Evolutionary conservation across 2,797 vertebrate genomes (phyloP), one percentile per base, ranked within the genome.

Genomic region (Lateolabrax maculatus): DNA sequence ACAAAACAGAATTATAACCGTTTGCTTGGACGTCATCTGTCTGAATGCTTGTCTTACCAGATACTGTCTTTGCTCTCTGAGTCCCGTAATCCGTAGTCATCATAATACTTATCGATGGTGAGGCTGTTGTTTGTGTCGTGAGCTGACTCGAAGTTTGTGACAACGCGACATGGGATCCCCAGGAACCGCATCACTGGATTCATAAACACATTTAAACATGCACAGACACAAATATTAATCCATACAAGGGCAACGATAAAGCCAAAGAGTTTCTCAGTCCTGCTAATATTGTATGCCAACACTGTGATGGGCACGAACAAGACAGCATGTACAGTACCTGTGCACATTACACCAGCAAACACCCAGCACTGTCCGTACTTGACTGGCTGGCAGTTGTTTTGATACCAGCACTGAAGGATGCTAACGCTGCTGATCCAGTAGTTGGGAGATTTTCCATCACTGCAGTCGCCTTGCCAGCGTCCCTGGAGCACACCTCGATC

Each of bases 331-430:
- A 3, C 23, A 7, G 18, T 94, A 96, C 96, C 96, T 94, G 96
- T 94, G 51, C 96, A 97, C 84, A 93, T 79, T 29, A 96, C 94
- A 6, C 93, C 95, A 6, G 96, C 95, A 61, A 94, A 90, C 69
- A 96, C 94, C 95, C 96, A 96, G 83, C 95, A 95, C 82, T 96
- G 96, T 25, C 93, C 89, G 0, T 93, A 93, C 43, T 53, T 75
- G 13, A 96, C 90, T 0, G 94, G 89, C 6, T 79, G 46, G 55
- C 84, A 87, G 16, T n/a, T 53, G 0, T 51, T 71, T 6, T 83
- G 80, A 51, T 76, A 29, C 96, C 96, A 96, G n/a, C 67, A 81
- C 29, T 75, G 73, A 43, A 97, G 94, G 84, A 97, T 94, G 21
- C 92, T 89, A 15, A 87, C 76, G 2, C 95, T 97, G 77, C 95